Evolutionary conservation across 2,888 invertebrate species (phyloP).

Genomic region (Andrena fulva): DNA sequence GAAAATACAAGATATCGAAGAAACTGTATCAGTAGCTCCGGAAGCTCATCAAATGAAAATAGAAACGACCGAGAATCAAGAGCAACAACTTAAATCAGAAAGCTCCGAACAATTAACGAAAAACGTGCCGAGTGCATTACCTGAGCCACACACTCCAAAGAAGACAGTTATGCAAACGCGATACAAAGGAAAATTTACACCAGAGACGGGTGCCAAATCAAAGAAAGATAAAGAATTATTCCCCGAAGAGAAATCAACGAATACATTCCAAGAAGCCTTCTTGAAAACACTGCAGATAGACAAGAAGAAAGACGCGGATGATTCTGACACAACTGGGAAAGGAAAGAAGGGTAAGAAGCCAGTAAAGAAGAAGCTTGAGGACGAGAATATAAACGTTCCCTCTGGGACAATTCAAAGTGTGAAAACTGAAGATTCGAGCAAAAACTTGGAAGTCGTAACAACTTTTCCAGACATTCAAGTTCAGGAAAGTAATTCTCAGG

Average conservation of each 20-base stretch:
- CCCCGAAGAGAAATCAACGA: constrained; percentile 73
- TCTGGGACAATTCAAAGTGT: constrained; percentile 11
- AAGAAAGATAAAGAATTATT: constrained; percentile 69
- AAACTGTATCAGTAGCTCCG: constrained; percentile 11
- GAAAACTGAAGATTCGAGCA: constrained; percentile 33
- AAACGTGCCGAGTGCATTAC: constrained; percentile 17
- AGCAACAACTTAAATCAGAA: constrained; percentile 19
- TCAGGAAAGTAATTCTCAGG: constrained; percentile 57
- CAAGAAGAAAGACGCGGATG: constrained; percentile 68
- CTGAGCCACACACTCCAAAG: constrained; percentile 48
- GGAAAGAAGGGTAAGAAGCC: constrained; percentile 67
- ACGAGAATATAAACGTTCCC: constrained; percentile 21
- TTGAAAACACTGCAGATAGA: constrained; percentile 79
- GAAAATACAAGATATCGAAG: constrained; percentile 11
- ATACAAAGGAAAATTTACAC: constrained; percentile 73
- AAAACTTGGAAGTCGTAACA: constrained; percentile 24
- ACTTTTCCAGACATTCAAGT: constrained; percentile 42
- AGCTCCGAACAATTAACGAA: constrained; percentile 32
- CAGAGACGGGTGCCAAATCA: constrained; percentile 71
- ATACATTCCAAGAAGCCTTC: constrained; percentile 80
- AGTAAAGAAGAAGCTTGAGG: constrained; percentile 62
- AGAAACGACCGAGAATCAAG: constrained; percentile 29
- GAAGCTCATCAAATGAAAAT: constrained; percentile 20
- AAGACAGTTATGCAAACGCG: constrained; percentile 65
- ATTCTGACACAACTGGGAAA: constrained; percentile 54